Conservation (phyloP, 2,888 invertebrate species). For the Malacosoma neustria region DNA sequence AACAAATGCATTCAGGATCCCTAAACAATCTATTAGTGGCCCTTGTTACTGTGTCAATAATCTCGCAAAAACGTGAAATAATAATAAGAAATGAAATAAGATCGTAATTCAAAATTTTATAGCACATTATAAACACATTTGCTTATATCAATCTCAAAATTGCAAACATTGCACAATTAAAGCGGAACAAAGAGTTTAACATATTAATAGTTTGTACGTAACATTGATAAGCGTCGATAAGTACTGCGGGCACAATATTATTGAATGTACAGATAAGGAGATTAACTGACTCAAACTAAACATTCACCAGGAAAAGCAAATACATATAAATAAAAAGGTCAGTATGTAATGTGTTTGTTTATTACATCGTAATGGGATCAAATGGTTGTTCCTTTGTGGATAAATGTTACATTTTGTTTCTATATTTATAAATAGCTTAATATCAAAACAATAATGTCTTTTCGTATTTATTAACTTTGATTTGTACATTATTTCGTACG, state of each 20-base stretch:
- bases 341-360: background rate
- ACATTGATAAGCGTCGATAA: background rate
- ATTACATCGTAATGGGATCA: background rate
- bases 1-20: too few species aligned
- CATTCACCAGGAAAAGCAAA: background rate
- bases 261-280: background rate
- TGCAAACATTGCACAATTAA: background rate
- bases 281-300: background rate
- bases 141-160: too few species aligned
- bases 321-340: background rate
- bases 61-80: too few species aligned
- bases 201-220: background rate
- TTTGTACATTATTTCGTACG: too few species aligned
- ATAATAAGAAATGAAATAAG: too few species aligned
- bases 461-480: too few species aligned
- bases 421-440: background rate
- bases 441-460: too few species aligned
- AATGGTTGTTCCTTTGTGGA: background rate
- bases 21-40: too few species aligned
- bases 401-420: background rate
- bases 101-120: too few species aligned
- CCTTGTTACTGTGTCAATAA: too few species aligned
- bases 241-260: background rate
- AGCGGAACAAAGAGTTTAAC: background rate
- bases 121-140: too few species aligned